phyloP scores from a whole-genome alignment of 2,113 vertebrate genomes.

The Ophiodon elongatus region DNA sequence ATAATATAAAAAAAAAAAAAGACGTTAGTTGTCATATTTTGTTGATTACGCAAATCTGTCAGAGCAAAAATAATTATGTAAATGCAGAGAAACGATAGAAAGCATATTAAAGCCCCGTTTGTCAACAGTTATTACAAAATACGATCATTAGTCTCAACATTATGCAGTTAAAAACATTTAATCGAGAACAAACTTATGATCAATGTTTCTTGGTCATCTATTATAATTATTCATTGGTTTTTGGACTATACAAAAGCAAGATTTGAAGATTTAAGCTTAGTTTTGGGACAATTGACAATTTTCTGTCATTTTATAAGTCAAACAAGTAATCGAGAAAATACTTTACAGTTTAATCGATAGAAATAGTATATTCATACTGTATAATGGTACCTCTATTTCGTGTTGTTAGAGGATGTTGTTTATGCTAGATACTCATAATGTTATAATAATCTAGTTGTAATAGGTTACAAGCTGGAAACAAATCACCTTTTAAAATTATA shows the following conservation, averaged over 20 bases:
- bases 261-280: neutral
- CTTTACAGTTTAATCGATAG: neutral
- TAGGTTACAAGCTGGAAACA: too few relatives aligned
- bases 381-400: too few relatives aligned
- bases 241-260: neutral
- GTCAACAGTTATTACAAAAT: neutral
- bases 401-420: too few relatives aligned
- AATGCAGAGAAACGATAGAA: neutral
- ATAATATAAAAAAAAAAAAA: constrained; percentile 3
- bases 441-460: too few relatives aligned
- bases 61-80: neutral
- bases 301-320: neutral
- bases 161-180: neutral
- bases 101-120: neutral
- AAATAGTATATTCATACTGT: neutral
- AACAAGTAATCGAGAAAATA: neutral
- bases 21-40: constrained; percentile 9
- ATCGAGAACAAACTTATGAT: neutral
- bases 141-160: neutral
- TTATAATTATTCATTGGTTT: neutral
- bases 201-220: neutral
- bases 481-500: too few relatives aligned
- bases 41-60: neutral
- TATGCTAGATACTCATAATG: too few relatives aligned
- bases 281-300: neutral